Evolutionary conservation across 2,113 vertebrate species (phyloP).

Genomic region (Sus scrofa): T2T-Sscrofa CM000824.6:68790001-68790500

Average conservation of each 20-base stretch:
- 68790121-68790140: not conserved
- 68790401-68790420: not conserved
- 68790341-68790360: not conserved
- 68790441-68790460: not conserved
- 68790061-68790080: not conserved
- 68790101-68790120: not conserved
- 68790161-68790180: not conserved
- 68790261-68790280: not conserved
- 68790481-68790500: not conserved
- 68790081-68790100: not conserved
- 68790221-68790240: not conserved
- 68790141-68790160: not conserved
- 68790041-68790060: not conserved
- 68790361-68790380: not conserved
- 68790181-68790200: not conserved
- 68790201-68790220: not conserved
- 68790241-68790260: rapidly evolving
- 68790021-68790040: not conserved
- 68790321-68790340: not conserved
- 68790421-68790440: not conserved
- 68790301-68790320: too few relatives aligned
- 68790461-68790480: not conserved
- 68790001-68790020: not conserved
- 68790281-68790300: not conserved
- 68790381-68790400: not conserved